Base-by-base conservation (phyloP, 2,888 invertebrate species). In the Lithophane ornitopus region DNA sequence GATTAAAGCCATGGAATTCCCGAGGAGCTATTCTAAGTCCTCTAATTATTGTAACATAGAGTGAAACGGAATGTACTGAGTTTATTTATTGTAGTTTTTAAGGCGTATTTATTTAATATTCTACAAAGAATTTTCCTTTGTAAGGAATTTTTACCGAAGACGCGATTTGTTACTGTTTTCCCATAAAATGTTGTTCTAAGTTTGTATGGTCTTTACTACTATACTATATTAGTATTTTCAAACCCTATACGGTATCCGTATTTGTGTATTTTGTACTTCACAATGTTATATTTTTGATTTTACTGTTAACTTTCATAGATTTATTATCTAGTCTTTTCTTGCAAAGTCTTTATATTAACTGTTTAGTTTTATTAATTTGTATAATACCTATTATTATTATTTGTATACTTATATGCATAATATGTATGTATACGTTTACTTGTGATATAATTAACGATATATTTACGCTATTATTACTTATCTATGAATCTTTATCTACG, bases 181-280 rank as follows among this genome's bases (percentile, higher is more conserved):
- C 91, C 91, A 93, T 92, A 94, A 90, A 93, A 92, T 91, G 86
- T 87, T 91, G 94, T 95, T 96, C 95, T 94, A 90, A 91, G 88
- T 96, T 95, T 96, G 95, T 95, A 95, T 95, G 95, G 89, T 91
- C 91, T 91, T 88, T 88, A 89, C 91, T 89, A 90, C 91, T 94
- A 85, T 94, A 95, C 95, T 96, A 95, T 92, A 91, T 95, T 95
- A 95, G 95, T 95, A 95, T 94, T 93, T 90, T 88, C 87, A 91
- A 80, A 94, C 91, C 92, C 90, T 93, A 92, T 96, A 96, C 95
- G 96, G 96, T 94, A 96, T 96, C 95, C 96, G 96, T 96, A 95
- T 95, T 92, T 94, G 94, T 95, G 94, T 95, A 94, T 93, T 92
- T 94, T 94, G 91, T 92, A 90, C 76, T 92, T 91, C 85, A 94